Percentiles rank a stretch among this genome's conserved stretches.
phyloP scores from a whole-genome alignment of 2,888 invertebrate genomes.

The Orthosia gothica region DNA sequence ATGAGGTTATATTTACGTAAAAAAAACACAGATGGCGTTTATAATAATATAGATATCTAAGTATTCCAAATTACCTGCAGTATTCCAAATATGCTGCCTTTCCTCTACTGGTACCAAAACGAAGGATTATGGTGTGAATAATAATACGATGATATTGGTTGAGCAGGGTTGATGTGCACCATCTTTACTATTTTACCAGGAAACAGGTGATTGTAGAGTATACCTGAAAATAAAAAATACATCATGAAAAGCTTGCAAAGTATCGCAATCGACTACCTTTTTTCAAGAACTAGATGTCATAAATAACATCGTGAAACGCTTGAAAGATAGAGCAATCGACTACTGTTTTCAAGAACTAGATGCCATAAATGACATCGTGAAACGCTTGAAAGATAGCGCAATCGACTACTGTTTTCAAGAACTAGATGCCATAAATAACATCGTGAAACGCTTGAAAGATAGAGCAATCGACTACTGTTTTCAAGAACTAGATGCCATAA shows the following conservation, averaged over 20 bases:
- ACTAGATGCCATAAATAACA: background rate
- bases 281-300: too few relatives aligned
- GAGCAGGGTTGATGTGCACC: conserved; percentile 80
- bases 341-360: too few relatives aligned
- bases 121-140: conserved; percentile 62
- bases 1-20: too few relatives aligned
- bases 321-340: too few relatives aligned
- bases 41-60: too few relatives aligned
- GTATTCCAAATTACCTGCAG: too few relatives aligned
- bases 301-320: background rate
- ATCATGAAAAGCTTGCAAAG: background rate
- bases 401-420: too few relatives aligned
- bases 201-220: conserved; percentile 82
- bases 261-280: too few relatives aligned
- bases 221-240: conserved; percentile 71
- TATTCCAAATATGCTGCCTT: too few relatives aligned
- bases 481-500: too few relatives aligned
- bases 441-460: background rate
- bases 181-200: conserved; percentile 87
- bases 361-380: background rate
- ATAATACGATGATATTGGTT: conserved; percentile 70
- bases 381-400: background rate
- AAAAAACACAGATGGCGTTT: too few relatives aligned
- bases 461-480: too few relatives aligned
- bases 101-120: conserved; percentile 70